Evolutionary conservation across 2,113 vertebrate species (phyloP).

Genomic region (Pollimyrus isidori): DNA sequence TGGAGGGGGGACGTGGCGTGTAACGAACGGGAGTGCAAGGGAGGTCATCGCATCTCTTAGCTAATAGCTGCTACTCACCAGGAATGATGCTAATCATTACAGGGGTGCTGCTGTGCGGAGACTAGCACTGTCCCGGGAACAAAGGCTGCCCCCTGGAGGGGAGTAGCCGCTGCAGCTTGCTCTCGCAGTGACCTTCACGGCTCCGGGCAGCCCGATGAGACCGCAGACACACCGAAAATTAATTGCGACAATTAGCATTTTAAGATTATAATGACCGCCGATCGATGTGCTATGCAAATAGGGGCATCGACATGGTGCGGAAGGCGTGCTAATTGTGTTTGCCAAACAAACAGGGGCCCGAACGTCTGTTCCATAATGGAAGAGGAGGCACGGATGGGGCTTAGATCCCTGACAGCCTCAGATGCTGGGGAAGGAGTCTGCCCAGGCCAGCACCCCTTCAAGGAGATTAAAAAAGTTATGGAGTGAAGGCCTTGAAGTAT

Average conservation of each 20-base stretch:
- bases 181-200: constrained; percentile 83
- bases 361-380: constrained; percentile 67
- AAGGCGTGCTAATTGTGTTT: constrained; percentile 71
- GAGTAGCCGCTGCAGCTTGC: constrained; percentile 66
- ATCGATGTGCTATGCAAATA: constrained; percentile 91
- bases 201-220: constrained; percentile 68
- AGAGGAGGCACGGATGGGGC: constrained; percentile 58
- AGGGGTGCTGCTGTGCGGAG: constrained; percentile 48
- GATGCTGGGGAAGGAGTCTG: constrained; percentile 43
- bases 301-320: constrained; percentile 71
- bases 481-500: not conserved
- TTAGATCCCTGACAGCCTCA: constrained; percentile 59
- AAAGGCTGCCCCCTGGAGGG: constrained; percentile 55
- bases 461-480: constrained; percentile 8
- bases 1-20: constrained; percentile 33
- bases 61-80: constrained; percentile 62
- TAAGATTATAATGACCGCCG: constrained; percentile 85
- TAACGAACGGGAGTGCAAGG: constrained; percentile 65
- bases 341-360: constrained; percentile 50
- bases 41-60: constrained; percentile 68
- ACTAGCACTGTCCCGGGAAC: constrained; percentile 56
- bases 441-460: constrained; percentile 9
- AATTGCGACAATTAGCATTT: constrained; percentile 99
- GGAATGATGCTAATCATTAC: constrained; percentile 67
- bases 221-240: constrained; percentile 88